Conservation (phyloP, 1,140 invertebrate species). For the Lordiphosa mommai region DNA sequence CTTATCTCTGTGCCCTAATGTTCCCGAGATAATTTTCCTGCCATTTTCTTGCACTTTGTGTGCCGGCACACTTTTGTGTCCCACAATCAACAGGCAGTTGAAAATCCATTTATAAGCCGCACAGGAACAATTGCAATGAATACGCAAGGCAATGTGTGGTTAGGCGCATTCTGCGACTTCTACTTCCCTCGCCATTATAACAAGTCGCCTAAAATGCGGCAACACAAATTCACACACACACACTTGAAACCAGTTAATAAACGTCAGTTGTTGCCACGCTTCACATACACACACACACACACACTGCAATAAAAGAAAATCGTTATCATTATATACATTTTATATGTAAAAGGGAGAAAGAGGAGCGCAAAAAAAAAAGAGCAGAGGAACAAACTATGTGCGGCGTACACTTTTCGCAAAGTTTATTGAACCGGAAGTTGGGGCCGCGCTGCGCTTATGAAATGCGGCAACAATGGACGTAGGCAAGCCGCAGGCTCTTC, state of each 20-base stretch:
- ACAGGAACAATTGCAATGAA: constrained; percentile 14
- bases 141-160: constrained; percentile 23
- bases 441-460: constrained; percentile 40
- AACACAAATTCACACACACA: constrained; percentile 11
- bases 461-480: constrained; percentile 52
- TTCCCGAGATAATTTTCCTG: too few relatives aligned
- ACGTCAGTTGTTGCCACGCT: constrained; percentile 48
- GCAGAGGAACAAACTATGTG: constrained; percentile 44
- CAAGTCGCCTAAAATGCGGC: constrained; percentile 28
- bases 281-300: constrained; percentile 17
- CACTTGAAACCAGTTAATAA: constrained; percentile 52
- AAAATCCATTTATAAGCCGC: too few relatives aligned
- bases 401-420: constrained; percentile 55
- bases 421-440: constrained; percentile 76
- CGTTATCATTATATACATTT: constrained; percentile 60
- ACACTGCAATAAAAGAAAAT: constrained; percentile 47
- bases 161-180: background rate
- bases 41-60: too few relatives aligned
- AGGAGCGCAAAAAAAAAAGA: background rate
- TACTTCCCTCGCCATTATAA: background rate
- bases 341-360: background rate
- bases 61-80: too few relatives aligned
- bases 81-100: too few relatives aligned
- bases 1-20: too few relatives aligned
- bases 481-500: background rate